These are phyloP conservation scores for Xanthorhoe spadicearia DNA, from an alignment of 2,888 invertebrate genomes.

Conservation along the genomic window DNA sequence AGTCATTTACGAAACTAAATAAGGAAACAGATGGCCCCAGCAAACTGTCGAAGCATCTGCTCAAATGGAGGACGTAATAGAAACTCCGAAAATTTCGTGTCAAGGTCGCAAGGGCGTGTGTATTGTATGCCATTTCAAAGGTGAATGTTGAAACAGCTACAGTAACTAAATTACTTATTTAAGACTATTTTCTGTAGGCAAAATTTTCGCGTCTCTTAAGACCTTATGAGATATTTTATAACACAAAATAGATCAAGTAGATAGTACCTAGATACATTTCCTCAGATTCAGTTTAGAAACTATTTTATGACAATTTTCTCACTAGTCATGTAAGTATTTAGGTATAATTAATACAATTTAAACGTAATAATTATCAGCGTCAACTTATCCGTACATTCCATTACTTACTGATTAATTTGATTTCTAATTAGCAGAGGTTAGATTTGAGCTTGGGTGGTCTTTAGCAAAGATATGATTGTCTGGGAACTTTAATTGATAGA, in stretches of 20 bases:
- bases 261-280: no score
- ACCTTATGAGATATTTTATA: no score
- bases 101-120: neutral
- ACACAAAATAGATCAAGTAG: no score
- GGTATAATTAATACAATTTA: neutral
- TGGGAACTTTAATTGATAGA: neutral
- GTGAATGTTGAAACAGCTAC: neutral
- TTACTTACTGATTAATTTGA: slow-evolving; percentile 39
- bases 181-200: no score
- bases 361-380: slow-evolving; percentile 38
- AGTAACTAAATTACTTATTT: no score
- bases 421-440: slow-evolving; percentile 24
- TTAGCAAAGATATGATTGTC: neutral
- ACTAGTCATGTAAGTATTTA: no score
- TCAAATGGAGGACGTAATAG: neutral
- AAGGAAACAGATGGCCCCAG: neutral
- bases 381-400: slow-evolving; percentile 43
- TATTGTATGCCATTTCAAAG: neutral
- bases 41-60: neutral
- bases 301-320: no score
- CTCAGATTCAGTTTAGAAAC: no score
- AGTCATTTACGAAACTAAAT: neutral
- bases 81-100: neutral
- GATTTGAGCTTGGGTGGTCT: slow-evolving; percentile 37
- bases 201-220: no score